phyloP scores from a whole-genome alignment of 2,888 invertebrate genomes.

The Allacma fusca region DNA sequence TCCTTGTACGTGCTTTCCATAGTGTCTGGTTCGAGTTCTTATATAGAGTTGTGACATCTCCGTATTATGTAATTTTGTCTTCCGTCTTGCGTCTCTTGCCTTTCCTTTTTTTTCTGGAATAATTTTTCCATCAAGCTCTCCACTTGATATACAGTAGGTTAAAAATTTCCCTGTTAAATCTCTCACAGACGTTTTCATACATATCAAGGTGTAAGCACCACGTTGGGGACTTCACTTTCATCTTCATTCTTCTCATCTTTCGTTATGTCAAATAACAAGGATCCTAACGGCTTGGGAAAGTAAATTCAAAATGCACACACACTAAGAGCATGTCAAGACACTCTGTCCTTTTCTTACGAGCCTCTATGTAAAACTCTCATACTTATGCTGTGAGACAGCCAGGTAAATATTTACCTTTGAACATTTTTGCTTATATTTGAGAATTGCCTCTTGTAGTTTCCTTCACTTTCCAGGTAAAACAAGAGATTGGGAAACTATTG shows the following conservation, averaged over 20 bases:
- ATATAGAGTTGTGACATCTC: neutral
- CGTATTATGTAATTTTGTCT: no score
- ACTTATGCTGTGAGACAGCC: neutral
- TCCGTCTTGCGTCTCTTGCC: neutral
- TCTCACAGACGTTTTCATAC: neutral
- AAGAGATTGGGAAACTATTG: no score
- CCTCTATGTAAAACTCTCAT: constrained; percentile 1
- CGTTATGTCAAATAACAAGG: neutral
- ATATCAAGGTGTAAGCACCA: no score
- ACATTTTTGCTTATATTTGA: neutral
- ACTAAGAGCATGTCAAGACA: neutral
- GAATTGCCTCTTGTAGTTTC: neutral
- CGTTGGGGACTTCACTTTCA: neutral
- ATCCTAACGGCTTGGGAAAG: neutral
- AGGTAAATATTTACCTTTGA: constrained; percentile 11
- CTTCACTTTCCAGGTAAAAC: no score
- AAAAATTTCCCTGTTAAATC: neutral
- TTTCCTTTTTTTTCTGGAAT: neutral
- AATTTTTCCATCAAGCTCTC: neutral
- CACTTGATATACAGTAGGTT: neutral
- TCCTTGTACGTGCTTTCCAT: neutral
- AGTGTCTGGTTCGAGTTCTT: no score
- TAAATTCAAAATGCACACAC: neutral
- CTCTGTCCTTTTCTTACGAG: no score
- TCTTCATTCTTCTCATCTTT: neutral